Evolutionary conservation across 64 coral and sea anemone species (phyloP), one percentile per base, ranked within the genome.

Genomic region (Trachythela sp.): DNA sequence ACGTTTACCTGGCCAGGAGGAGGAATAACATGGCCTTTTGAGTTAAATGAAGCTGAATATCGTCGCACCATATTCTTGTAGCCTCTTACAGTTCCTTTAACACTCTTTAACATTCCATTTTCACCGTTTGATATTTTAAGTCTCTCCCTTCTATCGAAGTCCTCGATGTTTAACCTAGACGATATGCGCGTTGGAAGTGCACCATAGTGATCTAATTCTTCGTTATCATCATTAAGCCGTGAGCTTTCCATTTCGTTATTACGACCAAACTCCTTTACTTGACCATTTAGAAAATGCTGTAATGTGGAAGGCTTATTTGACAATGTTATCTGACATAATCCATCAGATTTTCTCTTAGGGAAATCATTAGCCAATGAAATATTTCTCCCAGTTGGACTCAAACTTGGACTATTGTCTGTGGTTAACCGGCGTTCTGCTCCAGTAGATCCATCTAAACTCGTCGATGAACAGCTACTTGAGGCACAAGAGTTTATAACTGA

Each of bases 41-140:
- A 80, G 37, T 80, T 80, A 35, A 80, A 80, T 2, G 75, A 80
- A 15, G 75, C 75, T 80, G 75, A 80, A 80, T 80, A 80, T 37
- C 75, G 2, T 36, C 75, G 75, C 30, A 80, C 75, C 75, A 80
- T 80, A 80, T 80, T 80, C 13, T 80, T 80, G 75, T 80, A 80
- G 33, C 75, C 75, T 37, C 75, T 20, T 17, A 80, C 75, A 10
- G 75, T 80, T 35, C 75, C 75, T 38, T 80, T 80, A 80, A 80
- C 32, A 35, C 75, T 80, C 30, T 80, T 80, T 20, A 80, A 80
- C 75, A 80, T 80, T 2, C 75, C 37, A 39, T 36, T 80, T 35
- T 80, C 75, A 39, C 4, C 75, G 75, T 80, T 80, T 80, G 75
- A 80, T 22, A 64, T 64, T n/a, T 64, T 64, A 35, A 80, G 37